phyloP scores from a whole-genome alignment of 1,140 invertebrate species.

The Drosophila navojoa region DNA sequence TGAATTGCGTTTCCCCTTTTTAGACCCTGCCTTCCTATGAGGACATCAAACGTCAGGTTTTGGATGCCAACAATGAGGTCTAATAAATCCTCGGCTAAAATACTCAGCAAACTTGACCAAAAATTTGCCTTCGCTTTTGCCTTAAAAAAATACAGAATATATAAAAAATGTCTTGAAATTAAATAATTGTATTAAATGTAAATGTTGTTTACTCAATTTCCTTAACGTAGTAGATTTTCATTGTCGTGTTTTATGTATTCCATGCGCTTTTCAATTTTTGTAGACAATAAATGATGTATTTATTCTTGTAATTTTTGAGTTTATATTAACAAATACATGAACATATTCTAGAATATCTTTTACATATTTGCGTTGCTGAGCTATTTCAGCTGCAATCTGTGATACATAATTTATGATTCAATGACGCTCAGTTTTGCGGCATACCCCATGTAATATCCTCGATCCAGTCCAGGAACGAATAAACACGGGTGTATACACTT shows the following conservation, averaged over 20 bases:
- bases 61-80: slow-evolving; percentile 71
- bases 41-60: slow-evolving; percentile 60
- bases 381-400: neutral
- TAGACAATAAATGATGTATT: too few species aligned
- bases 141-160: slow-evolving; percentile 18
- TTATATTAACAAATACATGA: too few species aligned
- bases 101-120: slow-evolving; percentile 71
- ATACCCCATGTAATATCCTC: slow-evolving; percentile 80
- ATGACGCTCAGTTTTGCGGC: neutral
- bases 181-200: slow-evolving; percentile 35
- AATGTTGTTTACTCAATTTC: slow-evolving; percentile 23
- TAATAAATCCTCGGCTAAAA: slow-evolving; percentile 30
- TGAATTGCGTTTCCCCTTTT: neutral
- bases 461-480: slow-evolving; percentile 85
- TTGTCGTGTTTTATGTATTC: neutral
- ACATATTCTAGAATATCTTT: too few species aligned
- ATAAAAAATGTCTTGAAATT: slow-evolving; percentile 30
- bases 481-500: slow-evolving; percentile 85
- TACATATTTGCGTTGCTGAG: neutral
- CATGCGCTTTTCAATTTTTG: neutral
- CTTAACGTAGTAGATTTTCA: neutral
- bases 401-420: neutral
- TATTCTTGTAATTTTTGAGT: neutral
- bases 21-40: slow-evolving; percentile 66
- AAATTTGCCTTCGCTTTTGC: slow-evolving; percentile 58